A percentile compares a stretch with the other conserved stretches of the same genome.
These are phyloP conservation scores for Amblyjoppa fuscipennis DNA, from an alignment of 2,888 invertebrate genomes.

Conservation along the genomic window DNA sequence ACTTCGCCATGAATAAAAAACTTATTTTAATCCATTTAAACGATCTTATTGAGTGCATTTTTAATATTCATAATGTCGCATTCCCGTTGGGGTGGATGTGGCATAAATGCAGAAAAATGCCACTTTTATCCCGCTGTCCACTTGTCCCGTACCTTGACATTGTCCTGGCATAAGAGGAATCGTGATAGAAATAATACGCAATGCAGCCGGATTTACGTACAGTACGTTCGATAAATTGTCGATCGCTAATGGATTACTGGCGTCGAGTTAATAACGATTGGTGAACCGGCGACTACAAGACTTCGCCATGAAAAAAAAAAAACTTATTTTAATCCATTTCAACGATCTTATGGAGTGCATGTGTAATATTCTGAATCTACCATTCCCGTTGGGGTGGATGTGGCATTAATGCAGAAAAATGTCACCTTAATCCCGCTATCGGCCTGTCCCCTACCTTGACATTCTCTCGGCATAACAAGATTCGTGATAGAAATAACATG, in stretches of 20 bases:
- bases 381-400: constrained; percentile 6
- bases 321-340: not conserved
- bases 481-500: constrained; percentile 46
- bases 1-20: too few relatives aligned
- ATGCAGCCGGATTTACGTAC: not conserved
- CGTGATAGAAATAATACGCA: constrained; percentile 40
- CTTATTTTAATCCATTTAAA: too few relatives aligned
- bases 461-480: not conserved
- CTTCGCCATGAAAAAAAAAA: not conserved
- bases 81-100: constrained; percentile 10
- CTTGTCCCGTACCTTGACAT: constrained; percentile 6
- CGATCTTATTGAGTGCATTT: too few relatives aligned
- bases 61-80: not conserved
- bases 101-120: constrained; percentile 55
- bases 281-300: not conserved
- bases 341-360: not conserved
- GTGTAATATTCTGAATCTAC: not conserved
- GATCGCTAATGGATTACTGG: not conserved
- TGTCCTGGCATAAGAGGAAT: constrained; percentile 14
- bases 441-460: not conserved
- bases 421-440: constrained; percentile 42
- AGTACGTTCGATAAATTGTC: not conserved
- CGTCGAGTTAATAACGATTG: not conserved
- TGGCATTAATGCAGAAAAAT: constrained; percentile 54
- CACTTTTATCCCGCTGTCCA: constrained; percentile 44